Evolutionary conservation across 2,113 vertebrate genomes (phyloP).

Genomic region (Aythya baeri): DNA sequence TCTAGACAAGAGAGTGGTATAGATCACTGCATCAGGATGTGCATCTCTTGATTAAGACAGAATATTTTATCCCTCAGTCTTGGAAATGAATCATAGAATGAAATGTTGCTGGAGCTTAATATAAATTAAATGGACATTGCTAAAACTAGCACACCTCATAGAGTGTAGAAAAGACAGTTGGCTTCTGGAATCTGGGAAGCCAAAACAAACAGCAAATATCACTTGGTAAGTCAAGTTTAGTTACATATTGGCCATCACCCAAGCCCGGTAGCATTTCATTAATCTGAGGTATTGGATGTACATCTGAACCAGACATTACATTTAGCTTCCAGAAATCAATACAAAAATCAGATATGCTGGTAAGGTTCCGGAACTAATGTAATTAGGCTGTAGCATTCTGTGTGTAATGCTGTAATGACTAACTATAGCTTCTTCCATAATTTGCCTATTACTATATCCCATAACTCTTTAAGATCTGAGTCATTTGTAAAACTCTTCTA

Average conservation of each 20-base stretch:
- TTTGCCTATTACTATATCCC: constrained; percentile 3
- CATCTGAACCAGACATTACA: constrained; percentile 42
- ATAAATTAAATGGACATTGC: background rate
- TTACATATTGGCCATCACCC: constrained; percentile 7
- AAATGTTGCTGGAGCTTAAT: background rate
- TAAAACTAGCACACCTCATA: background rate
- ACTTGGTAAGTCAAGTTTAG: constrained; percentile 14
- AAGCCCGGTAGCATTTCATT: constrained; percentile 34
- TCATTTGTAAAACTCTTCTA: constrained; percentile 20
- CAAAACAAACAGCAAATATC: constrained; percentile 2
- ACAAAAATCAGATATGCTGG: constrained; percentile 54
- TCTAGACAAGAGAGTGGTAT: background rate
- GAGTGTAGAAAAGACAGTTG: background rate
- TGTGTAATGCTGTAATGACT: constrained; percentile 21
- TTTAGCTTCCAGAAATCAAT: constrained; percentile 49
- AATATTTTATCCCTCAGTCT: background rate
- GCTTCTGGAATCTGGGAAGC: background rate
- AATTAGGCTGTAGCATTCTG: constrained; percentile 46
- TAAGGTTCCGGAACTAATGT: constrained; percentile 53
- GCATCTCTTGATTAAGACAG: background rate
- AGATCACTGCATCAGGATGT: background rate
- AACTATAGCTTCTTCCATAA: constrained; percentile 21
- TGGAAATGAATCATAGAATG: background rate
- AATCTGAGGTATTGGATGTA: constrained; percentile 32
- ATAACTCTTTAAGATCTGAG: background rate